A percentile compares a stretch with the other conserved stretches of the same genome.
These are phyloP conservation scores for Drosophila silvestris DNA, from an alignment of 2,888 invertebrate species.

Conservation along the genomic window DNA sequence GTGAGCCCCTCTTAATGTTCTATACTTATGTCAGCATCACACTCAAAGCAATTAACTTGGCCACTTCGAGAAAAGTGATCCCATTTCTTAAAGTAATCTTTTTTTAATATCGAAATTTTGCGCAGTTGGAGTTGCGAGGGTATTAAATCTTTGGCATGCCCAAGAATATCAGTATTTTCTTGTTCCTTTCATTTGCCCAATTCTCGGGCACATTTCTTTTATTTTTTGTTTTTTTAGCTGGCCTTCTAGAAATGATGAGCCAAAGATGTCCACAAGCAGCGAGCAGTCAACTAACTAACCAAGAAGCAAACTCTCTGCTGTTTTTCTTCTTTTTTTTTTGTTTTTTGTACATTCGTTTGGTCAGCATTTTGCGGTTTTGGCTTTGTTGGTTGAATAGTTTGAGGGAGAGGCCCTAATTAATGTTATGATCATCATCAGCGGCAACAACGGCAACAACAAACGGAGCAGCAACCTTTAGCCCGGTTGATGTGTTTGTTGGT, in stretches of 20 bases:
- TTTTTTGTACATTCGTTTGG: constrained; percentile 43
- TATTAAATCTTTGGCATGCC: background rate
- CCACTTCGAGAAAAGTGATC: background rate
- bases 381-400: constrained; percentile 66
- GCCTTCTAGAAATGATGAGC: constrained; percentile 44
- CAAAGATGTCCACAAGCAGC: constrained; percentile 37
- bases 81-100: background rate
- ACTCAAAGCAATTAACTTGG: background rate
- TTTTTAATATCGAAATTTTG: background rate
- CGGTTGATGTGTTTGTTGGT: constrained; percentile 39
- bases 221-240: constrained; percentile 4
- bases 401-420: constrained; percentile 68
- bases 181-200: background rate
- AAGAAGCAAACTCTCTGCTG: constrained; percentile 35
- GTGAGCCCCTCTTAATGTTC: background rate
- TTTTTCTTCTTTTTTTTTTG: constrained; percentile 5
- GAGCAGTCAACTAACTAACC: constrained; percentile 43
- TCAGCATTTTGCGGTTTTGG: constrained; percentile 48
- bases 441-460: constrained; percentile 18
- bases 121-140: background rate
- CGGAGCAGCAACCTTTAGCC: background rate
- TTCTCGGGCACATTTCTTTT: constrained; percentile 1
- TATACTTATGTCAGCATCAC: background rate
- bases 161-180: background rate
- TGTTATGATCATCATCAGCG: constrained; percentile 69